Evolutionary conservation across 2,113 vertebrate species (phyloP).

Genomic region (Aix galericulata): DNA sequence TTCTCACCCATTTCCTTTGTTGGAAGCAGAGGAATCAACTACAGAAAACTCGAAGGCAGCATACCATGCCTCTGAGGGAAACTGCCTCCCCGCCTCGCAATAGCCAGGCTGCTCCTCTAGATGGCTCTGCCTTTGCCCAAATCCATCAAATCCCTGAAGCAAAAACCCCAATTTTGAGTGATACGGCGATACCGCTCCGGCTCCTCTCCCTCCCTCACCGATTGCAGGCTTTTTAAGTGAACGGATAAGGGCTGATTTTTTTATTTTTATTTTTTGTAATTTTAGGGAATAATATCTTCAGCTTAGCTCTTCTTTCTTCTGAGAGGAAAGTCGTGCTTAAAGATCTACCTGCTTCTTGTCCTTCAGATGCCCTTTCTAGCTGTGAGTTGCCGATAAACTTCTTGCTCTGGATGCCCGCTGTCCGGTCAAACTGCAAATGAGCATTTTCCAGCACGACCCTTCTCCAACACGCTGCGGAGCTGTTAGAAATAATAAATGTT

Average conservation of each 20-base stretch:
- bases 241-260: not conserved
- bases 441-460: not conserved
- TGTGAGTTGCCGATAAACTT: not conserved
- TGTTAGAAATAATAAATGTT: not conserved
- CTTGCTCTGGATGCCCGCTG: not conserved
- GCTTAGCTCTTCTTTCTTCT: not conserved
- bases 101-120: conserved; percentile 62
- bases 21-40: not conserved
- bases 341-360: not conserved
- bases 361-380: not conserved
- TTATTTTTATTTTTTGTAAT: not conserved
- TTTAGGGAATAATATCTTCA: not conserved
- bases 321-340: not conserved
- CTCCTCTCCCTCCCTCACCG: not conserved
- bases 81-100: not conserved
- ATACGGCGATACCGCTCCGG: not conserved
- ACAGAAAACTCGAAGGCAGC: not conserved
- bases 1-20: conserved; percentile 7
- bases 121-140: conserved; percentile 72
- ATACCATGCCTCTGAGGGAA: not conserved
- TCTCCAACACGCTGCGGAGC: not conserved
- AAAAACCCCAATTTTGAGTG: not conserved
- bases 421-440: not conserved
- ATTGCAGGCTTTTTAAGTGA: not conserved
- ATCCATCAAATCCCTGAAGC: not conserved